These are phyloP conservation scores for Dasypogon diadema DNA, from an alignment of 2,888 invertebrate genomes.

Conservation along the genomic window DNA sequence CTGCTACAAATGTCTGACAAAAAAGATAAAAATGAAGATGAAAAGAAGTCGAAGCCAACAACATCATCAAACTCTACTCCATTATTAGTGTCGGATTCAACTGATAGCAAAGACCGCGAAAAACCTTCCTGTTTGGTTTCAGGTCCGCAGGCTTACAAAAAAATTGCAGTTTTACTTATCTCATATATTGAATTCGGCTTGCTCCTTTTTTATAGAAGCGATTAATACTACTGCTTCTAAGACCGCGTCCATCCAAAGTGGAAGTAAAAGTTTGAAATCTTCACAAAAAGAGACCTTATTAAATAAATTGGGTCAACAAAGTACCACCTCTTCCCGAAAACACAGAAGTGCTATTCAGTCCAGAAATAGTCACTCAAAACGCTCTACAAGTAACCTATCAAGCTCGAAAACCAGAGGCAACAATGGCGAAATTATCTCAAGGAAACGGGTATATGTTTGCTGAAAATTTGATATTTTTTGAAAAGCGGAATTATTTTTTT, in stretches of 20 bases:
- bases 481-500: background rate
- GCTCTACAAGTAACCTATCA: background rate
- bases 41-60: background rate
- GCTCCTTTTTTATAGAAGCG: conserved; percentile 32
- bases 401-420: background rate
- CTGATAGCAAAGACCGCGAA: background rate
- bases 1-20: conserved; percentile 7
- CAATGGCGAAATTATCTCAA: background rate
- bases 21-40: background rate
- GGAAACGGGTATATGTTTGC: background rate
- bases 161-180: conserved; percentile 33
- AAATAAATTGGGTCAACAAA: background rate
- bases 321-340: background rate
- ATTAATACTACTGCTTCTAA: background rate
- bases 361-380: background rate
- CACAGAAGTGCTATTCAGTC: background rate
- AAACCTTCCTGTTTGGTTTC: background rate
- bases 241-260: background rate
- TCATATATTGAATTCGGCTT: conserved; percentile 40
- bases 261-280: background rate
- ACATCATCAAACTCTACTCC: background rate
- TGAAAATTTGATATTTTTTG: background rate
- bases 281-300: background rate
- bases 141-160: conserved; percentile 1
- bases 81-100: background rate